Conservation (phyloP, 2,113 vertebrate species). For the Microtus richardsoni region DNA sequence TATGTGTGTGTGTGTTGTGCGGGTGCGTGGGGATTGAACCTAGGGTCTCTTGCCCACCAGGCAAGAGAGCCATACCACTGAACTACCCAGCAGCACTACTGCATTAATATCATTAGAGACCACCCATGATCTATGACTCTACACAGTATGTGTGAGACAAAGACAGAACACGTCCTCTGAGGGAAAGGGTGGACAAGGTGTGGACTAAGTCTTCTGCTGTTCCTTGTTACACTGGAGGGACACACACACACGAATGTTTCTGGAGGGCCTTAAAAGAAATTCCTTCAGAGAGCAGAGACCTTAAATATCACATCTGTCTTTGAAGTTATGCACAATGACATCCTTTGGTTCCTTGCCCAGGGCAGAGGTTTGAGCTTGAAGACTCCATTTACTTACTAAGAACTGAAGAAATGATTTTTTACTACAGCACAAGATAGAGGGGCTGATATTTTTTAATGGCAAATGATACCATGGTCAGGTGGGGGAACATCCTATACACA, state of each 20-base stretch:
- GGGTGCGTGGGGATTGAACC: neutral
- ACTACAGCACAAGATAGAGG: conserved; percentile 10
- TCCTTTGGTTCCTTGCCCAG: conserved; percentile 72
- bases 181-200: neutral
- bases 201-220: neutral
- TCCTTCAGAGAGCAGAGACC: conserved; percentile 65
- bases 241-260: neutral
- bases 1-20: neutral
- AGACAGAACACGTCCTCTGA: neutral
- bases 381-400: conserved; percentile 68
- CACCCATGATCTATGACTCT: neutral
- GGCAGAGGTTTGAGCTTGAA: conserved; percentile 74
- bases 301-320: conserved; percentile 70
- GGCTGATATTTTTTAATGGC: neutral
- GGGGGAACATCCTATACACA: neutral
- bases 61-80: neutral
- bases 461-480: neutral
- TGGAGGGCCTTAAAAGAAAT: conserved; percentile 73
- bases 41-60: neutral
- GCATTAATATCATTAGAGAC: conserved; percentile 15
- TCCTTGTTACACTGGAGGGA: neutral
- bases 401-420: conserved; percentile 50
- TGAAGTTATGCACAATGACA: conserved; percentile 79
- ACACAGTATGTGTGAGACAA: neutral
- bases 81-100: neutral